These are phyloP conservation scores for Drosophila aldrichi DNA, from an alignment of 2,888 invertebrate species.

Conservation along the genomic window DNA sequence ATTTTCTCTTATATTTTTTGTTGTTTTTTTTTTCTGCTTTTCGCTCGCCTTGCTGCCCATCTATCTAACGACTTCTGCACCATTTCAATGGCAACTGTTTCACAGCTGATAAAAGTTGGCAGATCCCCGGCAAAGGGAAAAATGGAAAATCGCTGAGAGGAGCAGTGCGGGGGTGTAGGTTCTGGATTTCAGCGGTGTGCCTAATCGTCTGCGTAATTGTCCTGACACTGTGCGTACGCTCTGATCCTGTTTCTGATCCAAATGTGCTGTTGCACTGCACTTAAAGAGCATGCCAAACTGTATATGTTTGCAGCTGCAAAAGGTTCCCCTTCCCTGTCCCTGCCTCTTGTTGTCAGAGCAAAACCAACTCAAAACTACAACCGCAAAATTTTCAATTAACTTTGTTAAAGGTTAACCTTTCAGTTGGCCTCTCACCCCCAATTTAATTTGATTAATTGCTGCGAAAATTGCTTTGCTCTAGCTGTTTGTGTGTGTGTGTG, in stretches of 20 bases:
- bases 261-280: constrained; percentile 22
- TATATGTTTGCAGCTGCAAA: constrained; percentile 61
- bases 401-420: constrained; percentile 68
- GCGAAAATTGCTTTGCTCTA: constrained; percentile 47
- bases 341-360: background rate
- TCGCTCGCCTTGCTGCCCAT: constrained; percentile 51
- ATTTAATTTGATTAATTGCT: constrained; percentile 81
- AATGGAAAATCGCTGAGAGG: constrained; percentile 21
- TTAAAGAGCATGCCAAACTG: constrained; percentile 45
- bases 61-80: constrained; percentile 73
- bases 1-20: background rate
- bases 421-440: constrained; percentile 22
- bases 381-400: constrained; percentile 76
- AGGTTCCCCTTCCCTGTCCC: constrained; percentile 2
- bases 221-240: constrained; percentile 63
- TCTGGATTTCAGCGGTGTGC: constrained; percentile 63
- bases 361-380: constrained; percentile 35
- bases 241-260: constrained; percentile 30
- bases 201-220: constrained; percentile 85
- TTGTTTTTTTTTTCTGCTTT: constrained; percentile 17
- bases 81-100: constrained; percentile 83
- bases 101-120: constrained; percentile 83
- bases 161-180: constrained; percentile 31
- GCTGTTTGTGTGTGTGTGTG: background rate
- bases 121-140: constrained; percentile 51